These are phyloP conservation scores for Drosophila ficusphila DNA, from an alignment of 1,140 invertebrate species.

Conservation along the genomic window DNA sequence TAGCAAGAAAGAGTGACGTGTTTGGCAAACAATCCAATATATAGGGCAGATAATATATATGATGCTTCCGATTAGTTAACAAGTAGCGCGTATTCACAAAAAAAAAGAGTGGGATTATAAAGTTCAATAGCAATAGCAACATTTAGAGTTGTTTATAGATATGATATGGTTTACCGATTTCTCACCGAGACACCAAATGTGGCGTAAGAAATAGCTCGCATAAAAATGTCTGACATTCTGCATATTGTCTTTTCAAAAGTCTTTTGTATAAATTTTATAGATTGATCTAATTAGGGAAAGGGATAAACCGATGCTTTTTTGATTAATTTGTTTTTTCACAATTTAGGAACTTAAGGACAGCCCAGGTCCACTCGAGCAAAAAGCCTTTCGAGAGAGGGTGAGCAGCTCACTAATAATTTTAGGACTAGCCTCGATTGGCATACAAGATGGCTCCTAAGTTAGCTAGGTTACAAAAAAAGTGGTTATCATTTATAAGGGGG, in stretches of 20 bases:
- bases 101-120: not conserved
- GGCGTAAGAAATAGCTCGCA: constrained; percentile 6
- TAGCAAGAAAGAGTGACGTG: constrained; percentile 18
- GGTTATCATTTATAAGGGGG: not conserved
- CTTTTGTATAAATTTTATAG: constrained; percentile 17
- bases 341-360: constrained; percentile 45
- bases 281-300: not conserved
- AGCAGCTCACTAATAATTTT: constrained; percentile 41
- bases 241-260: constrained; percentile 25
- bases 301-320: constrained; percentile 4
- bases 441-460: constrained; percentile 43
- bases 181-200: constrained; percentile 1
- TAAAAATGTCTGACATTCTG: constrained; percentile 22
- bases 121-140: not conserved
- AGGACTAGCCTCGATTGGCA: constrained; percentile 56
- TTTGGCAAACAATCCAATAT: constrained; percentile 34
- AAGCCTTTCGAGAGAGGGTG: constrained; percentile 7
- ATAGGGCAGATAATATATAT: constrained; percentile 44
- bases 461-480: constrained; percentile 23
- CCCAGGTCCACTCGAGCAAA: constrained; percentile 22
- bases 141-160: constrained; percentile 5
- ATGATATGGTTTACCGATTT: constrained; percentile 20
- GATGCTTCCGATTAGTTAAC: constrained; percentile 29
- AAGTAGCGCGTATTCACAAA: not conserved
- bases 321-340: constrained; percentile 12